A percentile compares a stretch with the other conserved stretches of the same genome.
phyloP scores from a whole-genome alignment of 1,140 invertebrate species.

The Helicoverpa armigera region DNA sequence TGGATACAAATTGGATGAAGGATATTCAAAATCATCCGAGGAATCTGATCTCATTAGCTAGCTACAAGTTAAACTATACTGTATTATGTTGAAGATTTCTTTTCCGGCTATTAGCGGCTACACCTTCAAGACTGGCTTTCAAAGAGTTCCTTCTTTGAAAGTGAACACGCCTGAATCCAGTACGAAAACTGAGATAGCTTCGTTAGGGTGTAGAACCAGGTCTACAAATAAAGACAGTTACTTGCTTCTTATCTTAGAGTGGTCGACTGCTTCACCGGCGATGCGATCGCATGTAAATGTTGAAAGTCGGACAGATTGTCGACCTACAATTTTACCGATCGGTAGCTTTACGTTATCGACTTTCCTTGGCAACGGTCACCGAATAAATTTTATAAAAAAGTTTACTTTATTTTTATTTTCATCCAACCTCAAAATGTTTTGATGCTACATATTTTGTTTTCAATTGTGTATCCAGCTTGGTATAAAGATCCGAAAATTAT shows the following conservation, averaged over 20 bases:
- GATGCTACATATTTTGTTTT: conserved; percentile 14
- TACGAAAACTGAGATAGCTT: conserved; percentile 24
- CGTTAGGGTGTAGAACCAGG: conserved; percentile 19
- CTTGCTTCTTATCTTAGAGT: conserved; percentile 32
- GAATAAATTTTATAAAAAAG: conserved; percentile 44
- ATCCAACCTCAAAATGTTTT: conserved; percentile 44
- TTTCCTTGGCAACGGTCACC: conserved; percentile 37
- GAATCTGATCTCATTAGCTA: not conserved
- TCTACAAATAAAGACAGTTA: conserved; percentile 39
- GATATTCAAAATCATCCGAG: not conserved
- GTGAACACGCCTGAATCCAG: conserved; percentile 3
- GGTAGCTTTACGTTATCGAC: conserved; percentile 35
- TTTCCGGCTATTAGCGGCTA: no score
- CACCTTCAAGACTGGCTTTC: no score
- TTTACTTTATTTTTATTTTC: conserved; percentile 40
- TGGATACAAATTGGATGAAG: not conserved
- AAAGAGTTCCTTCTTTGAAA: not conserved
- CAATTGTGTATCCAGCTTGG: conserved; percentile 1
- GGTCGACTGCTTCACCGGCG: conserved; percentile 5
- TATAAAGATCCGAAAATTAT: conserved; percentile 41
- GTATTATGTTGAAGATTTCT: not conserved
- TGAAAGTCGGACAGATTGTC: conserved; percentile 35
- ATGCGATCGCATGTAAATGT: conserved; percentile 45
- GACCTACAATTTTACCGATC: conserved; percentile 46
- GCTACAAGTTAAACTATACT: not conserved